Percentiles rank a stretch among this genome's conserved stretches.
These are phyloP conservation scores for Orthonychiurus folsomi DNA, from an alignment of 2,888 invertebrate species.

Conservation along the genomic window DNA sequence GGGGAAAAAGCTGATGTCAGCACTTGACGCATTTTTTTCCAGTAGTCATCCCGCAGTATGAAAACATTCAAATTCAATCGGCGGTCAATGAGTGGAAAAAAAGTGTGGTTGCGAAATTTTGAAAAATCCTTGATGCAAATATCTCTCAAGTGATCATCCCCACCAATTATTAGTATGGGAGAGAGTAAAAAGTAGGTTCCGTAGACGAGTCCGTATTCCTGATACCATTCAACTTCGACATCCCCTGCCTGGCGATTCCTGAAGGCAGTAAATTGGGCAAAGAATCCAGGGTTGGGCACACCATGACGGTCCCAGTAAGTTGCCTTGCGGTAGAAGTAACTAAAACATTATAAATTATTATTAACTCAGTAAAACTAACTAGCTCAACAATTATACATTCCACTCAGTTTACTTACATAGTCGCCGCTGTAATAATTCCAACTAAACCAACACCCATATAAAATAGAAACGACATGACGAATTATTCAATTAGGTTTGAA, in stretches of 20 bases:
- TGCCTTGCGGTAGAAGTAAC: neutral
- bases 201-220: neutral
- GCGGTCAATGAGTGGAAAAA: neutral
- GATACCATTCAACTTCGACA: neutral
- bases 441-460: neutral
- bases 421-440: neutral
- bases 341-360: neutral
- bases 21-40: neutral
- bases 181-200: neutral
- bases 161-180: neutral
- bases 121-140: slow-evolving; percentile 1
- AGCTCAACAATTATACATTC: neutral
- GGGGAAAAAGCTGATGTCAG: neutral
- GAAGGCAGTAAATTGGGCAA: neutral
- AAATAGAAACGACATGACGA: neutral
- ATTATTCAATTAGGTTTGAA: too few relatives aligned
- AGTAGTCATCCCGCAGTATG: neutral
- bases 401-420: neutral
- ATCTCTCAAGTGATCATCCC: neutral
- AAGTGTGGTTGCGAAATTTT: neutral
- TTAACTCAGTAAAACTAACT: neutral
- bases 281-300: neutral
- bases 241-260: neutral
- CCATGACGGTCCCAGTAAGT: neutral
- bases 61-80: neutral